A percentile compares a stretch with the other conserved stretches of the same genome.
Evolutionary conservation across 1,140 invertebrate species (phyloP).

Genomic region (Lepidurus couesii): DNA sequence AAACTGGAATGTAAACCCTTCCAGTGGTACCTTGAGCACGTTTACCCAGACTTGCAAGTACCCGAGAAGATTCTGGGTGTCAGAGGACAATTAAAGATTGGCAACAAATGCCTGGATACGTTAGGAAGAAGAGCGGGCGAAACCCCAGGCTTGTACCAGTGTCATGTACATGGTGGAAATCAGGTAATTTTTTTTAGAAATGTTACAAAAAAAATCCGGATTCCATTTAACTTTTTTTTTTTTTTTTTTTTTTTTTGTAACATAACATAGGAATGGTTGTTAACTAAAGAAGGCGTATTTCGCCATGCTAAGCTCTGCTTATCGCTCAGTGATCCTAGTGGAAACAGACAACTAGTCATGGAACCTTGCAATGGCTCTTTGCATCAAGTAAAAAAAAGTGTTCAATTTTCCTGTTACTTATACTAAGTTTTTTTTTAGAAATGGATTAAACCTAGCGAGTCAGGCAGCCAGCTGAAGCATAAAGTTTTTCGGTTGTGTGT

Average conservation of each 20-base stretch:
- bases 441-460: constrained; percentile 61
- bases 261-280: constrained; percentile 72
- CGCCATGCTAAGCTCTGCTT: constrained; percentile 81
- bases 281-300: constrained; percentile 71
- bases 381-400: constrained; percentile 49
- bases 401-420: neutral
- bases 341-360: constrained; percentile 64
- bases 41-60: constrained; percentile 86
- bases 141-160: constrained; percentile 83
- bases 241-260: too few species aligned
- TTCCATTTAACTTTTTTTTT: constrained; percentile 32
- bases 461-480: constrained; percentile 64
- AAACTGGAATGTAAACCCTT: constrained; percentile 88
- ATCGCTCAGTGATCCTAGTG: constrained; percentile 61
- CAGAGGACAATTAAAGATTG: constrained; percentile 54
- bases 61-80: constrained; percentile 45
- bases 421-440: constrained; percentile 49
- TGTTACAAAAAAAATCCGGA: constrained; percentile 31
- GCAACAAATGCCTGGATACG: constrained; percentile 80
- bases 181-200: constrained; percentile 54
- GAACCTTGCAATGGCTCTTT: constrained; percentile 67
- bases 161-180: constrained; percentile 92
- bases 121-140: constrained; percentile 83
- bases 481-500: constrained; percentile 69
- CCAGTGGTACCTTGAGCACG: constrained; percentile 93